phyloP scores from a whole-genome alignment of 2,888 invertebrate species.

The Cephus nigrinus region DNA sequence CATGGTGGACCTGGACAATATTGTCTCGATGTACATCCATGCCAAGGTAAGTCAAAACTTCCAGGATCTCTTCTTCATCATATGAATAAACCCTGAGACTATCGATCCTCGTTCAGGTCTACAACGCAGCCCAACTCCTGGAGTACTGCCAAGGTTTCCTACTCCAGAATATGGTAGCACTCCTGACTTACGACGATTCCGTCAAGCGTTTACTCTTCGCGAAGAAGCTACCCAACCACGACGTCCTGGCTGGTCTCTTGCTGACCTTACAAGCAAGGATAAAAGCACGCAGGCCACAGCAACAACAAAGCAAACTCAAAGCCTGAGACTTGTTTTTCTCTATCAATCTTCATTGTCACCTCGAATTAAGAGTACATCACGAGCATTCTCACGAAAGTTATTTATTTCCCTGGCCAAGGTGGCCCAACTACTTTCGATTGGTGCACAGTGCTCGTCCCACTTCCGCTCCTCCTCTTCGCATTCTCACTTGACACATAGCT shows the following conservation, averaged over 20 bases:
- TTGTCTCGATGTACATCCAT: slow-evolving; percentile 92
- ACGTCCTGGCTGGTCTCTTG: slow-evolving; percentile 85
- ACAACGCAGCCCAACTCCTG: slow-evolving; percentile 85
- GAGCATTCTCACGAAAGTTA: not conserved
- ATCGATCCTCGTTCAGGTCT: slow-evolving; percentile 72
- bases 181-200: slow-evolving; percentile 90
- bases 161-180: slow-evolving; percentile 93
- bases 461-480: not conserved
- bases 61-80: not conserved
- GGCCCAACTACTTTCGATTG: not conserved
- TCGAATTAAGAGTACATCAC: not conserved
- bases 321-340: slow-evolving; percentile 16
- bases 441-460: not conserved
- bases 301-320: slow-evolving; percentile 34
- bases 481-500: not conserved
- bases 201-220: slow-evolving; percentile 89
- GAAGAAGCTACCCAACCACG: slow-evolving; percentile 89
- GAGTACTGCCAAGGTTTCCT: slow-evolving; percentile 93
- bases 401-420: not conserved
- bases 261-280: slow-evolving; percentile 85
- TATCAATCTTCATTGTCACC: not conserved
- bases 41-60: slow-evolving; percentile 76
- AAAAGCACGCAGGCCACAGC: slow-evolving; percentile 71
- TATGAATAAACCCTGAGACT: not conserved
- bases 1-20: slow-evolving; percentile 87